A percentile compares a stretch with the other conserved stretches of the same genome.
Conservation (phyloP, 2,888 invertebrate genomes). For the Oscheius sp. region DNA sequence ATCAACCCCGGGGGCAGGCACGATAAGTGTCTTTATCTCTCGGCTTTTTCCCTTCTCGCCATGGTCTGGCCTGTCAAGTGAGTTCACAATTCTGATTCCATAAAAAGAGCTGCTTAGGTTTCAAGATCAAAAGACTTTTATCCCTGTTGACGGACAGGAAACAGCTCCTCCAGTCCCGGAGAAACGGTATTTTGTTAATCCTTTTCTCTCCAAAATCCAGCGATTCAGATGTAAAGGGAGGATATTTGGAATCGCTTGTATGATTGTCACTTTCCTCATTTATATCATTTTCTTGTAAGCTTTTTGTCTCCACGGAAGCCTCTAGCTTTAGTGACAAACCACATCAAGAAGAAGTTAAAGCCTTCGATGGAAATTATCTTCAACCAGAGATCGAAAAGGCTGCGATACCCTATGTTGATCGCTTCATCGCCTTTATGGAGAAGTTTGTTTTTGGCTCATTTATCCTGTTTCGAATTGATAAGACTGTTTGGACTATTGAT, state of each 20-base stretch:
- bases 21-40: constrained; percentile 4
- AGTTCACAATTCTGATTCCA: not conserved
- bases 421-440: constrained; percentile 28
- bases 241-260: not conserved
- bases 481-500: not conserved
- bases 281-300: constrained; percentile 19
- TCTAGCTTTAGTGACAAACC: constrained; percentile 12
- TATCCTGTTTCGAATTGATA: not conserved
- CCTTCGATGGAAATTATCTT: constrained; percentile 13
- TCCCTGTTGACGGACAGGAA: not conserved
- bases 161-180: not conserved
- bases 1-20: not conserved
- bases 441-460: constrained; percentile 12
- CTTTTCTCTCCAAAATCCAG: not conserved
- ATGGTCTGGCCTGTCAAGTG: constrained; percentile 18
- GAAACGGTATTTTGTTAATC: not conserved
- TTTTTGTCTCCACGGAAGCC: not conserved
- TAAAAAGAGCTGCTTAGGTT: not conserved
- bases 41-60: not conserved
- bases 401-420: constrained; percentile 23
- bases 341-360: constrained; percentile 13
- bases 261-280: not conserved
- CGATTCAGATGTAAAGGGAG: not conserved
- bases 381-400: constrained; percentile 25
- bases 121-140: constrained; percentile 2